These are phyloP conservation scores for Naja naja DNA, from an alignment of 2,113 vertebrate species.

Conservation along the genomic window DNA sequence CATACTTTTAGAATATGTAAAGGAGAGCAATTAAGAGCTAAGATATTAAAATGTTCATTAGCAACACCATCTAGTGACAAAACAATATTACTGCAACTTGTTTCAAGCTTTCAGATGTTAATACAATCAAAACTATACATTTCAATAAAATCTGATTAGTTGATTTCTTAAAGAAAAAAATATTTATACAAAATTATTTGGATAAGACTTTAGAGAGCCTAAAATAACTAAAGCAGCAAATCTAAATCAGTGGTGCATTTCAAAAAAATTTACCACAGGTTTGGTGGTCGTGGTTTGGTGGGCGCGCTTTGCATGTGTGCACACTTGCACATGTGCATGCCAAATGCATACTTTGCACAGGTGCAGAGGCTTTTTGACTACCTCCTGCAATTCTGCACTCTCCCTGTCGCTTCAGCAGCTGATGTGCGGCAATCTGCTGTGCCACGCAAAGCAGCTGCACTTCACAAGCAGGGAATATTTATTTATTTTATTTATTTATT, in stretches of 20 bases:
- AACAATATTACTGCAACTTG: neutral
- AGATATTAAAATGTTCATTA: neutral
- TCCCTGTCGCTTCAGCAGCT: no score
- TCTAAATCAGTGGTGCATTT: neutral
- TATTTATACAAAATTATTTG: neutral
- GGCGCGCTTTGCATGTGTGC: fast-evolving
- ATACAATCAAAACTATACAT: neutral
- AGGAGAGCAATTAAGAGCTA: neutral
- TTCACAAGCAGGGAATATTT: no score
- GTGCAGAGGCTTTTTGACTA: no score
- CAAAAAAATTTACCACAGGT: no score
- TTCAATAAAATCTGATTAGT: neutral
- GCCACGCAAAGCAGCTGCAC: no score
- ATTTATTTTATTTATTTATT: no score
- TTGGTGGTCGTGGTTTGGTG: no score
- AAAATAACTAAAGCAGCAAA: neutral
- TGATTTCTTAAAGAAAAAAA: neutral
- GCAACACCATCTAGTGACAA: conserved; percentile 1
- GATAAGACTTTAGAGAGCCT: neutral
- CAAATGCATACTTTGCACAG: no score
- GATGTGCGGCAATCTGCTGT: no score
- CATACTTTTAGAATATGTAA: neutral
- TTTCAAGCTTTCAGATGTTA: neutral
- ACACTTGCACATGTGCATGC: no score
- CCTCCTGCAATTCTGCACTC: no score